Percentiles rank a stretch among this genome's conserved stretches.
phyloP scores from a whole-genome alignment of 2,797 vertebrate species.

The Novumbra hubbsi region DNA sequence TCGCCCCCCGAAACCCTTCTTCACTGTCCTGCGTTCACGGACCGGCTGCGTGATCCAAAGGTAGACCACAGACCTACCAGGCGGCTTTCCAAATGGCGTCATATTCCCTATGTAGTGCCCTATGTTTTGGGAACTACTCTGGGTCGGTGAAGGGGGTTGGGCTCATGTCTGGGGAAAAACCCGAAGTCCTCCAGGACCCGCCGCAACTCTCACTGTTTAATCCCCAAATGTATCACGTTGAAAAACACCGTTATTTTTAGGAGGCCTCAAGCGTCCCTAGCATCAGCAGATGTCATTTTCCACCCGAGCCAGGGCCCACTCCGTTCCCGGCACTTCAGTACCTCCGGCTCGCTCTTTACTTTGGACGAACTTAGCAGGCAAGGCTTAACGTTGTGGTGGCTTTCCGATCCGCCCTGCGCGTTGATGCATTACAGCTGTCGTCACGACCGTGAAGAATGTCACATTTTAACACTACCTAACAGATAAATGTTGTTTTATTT shows the following conservation, averaged over 20 bases:
- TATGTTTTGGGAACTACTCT: too few relatives aligned
- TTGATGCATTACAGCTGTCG: constrained; percentile 84
- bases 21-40: constrained; percentile 48
- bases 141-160: too few relatives aligned
- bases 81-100: too few relatives aligned
- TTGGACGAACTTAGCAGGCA: constrained; percentile 79
- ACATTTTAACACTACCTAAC: constrained; percentile 48
- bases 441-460: constrained; percentile 19
- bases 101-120: too few relatives aligned
- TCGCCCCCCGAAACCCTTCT: constrained; percentile 64
- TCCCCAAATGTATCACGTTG: constrained; percentile 81
- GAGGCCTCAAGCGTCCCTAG: constrained; percentile 78
- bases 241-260: constrained; percentile 86
- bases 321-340: constrained; percentile 65
- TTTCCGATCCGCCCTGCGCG: constrained; percentile 16
- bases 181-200: constrained; percentile 61
- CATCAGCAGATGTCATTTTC: constrained; percentile 88
- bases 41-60: constrained; percentile 77
- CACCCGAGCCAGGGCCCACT: constrained; percentile 57
- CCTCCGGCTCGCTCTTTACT: constrained; percentile 82
- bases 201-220: constrained; percentile 77
- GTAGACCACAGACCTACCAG: constrained; percentile 65
- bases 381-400: constrained; percentile 85
- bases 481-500: constrained; percentile 31
- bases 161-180: background rate